These are phyloP conservation scores for Chrysocyon brachyurus DNA, from an alignment of 2,797 vertebrate genomes.

Conservation along the genomic window DNA sequence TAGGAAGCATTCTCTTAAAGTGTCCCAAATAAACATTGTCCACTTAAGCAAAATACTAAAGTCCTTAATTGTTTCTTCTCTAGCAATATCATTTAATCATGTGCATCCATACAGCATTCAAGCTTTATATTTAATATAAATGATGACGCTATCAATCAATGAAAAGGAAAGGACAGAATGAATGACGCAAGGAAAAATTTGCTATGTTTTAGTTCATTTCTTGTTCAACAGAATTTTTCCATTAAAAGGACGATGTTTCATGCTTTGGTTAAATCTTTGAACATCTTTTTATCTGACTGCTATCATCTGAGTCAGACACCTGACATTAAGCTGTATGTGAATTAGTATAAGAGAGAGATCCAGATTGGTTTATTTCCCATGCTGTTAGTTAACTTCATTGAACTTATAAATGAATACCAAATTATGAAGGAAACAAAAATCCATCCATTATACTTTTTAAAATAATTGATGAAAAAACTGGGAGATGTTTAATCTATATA, in stretches of 20 bases:
- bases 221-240: constrained; percentile 67
- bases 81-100: neutral
- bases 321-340: neutral
- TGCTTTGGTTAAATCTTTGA: constrained; percentile 66
- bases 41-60: neutral
- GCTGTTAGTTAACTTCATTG: constrained; percentile 59
- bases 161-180: constrained; percentile 2
- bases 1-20: neutral
- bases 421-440: constrained; percentile 51
- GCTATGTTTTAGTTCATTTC: neutral
- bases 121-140: neutral
- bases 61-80: neutral
- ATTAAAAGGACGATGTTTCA: constrained; percentile 24
- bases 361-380: constrained; percentile 37
- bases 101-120: neutral
- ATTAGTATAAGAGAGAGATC: constrained; percentile 39
- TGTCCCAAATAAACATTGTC: neutral
- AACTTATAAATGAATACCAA: constrained; percentile 70
- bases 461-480: constrained; percentile 65
- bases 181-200: constrained; percentile 4
- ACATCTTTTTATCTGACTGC: constrained; percentile 62
- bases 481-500: constrained; percentile 19
- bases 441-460: constrained; percentile 56
- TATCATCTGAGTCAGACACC: constrained; percentile 68
- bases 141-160: neutral